Conservation (phyloP, 1,140 invertebrate genomes). For the Oscheius sp. region DNA sequence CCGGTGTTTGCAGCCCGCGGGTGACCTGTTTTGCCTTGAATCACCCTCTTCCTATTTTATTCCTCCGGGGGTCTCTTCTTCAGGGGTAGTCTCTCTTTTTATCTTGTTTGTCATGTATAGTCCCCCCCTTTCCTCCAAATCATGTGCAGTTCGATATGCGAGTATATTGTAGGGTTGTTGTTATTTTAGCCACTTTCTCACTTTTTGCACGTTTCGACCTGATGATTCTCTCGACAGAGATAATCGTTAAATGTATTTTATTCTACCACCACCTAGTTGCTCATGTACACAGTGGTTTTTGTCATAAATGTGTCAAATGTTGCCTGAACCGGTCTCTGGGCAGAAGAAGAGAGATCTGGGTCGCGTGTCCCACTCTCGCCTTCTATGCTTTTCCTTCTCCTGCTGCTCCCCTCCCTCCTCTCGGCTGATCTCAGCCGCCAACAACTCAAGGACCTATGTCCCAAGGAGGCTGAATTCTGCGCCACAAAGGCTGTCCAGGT, state of each 20-base stretch:
- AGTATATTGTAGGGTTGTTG: slow-evolving; percentile 1
- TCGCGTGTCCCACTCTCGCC: too few species aligned
- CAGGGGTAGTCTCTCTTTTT: not conserved
- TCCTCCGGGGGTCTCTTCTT: not conserved
- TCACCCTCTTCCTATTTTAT: not conserved
- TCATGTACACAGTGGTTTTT: slow-evolving; percentile 11
- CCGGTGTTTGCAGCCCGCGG: not conserved
- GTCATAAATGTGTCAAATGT: too few species aligned
- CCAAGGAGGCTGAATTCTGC: slow-evolving; percentile 46
- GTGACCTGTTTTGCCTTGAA: not conserved
- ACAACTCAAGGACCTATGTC: slow-evolving; percentile 26
- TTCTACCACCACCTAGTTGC: not conserved
- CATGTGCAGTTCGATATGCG: slow-evolving; percentile 4
- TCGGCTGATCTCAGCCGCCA: too few species aligned
- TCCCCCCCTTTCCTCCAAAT: not conserved
- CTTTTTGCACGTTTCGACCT: not conserved
- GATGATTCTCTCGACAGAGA: not conserved
- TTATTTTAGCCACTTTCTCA: not conserved
- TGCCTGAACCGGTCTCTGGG: too few species aligned
- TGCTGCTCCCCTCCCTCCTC: too few species aligned
- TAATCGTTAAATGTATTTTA: not conserved
- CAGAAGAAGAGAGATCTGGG: too few species aligned
- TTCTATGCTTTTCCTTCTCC: too few species aligned
- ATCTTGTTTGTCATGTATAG: not conserved
- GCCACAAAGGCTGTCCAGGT: slow-evolving; percentile 47